Evolutionary conservation across 2,888 invertebrate species (phyloP).

Genomic region (Drosophila neonasuta): DNA sequence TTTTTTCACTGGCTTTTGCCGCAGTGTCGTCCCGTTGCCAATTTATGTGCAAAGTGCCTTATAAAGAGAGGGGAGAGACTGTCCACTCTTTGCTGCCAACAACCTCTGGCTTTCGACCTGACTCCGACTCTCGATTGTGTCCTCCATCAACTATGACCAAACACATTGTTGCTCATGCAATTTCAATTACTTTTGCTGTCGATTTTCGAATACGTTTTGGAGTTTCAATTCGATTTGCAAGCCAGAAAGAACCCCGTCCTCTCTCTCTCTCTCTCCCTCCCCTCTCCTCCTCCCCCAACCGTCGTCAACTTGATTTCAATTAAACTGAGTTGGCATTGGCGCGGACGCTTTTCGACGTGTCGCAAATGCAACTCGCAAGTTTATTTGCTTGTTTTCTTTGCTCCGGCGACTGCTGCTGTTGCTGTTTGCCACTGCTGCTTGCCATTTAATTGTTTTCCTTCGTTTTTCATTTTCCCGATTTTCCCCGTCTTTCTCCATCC

Average conservation of each 20-base stretch:
- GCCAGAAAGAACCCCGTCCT: conserved; percentile 38
- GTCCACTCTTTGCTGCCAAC: conserved; percentile 39
- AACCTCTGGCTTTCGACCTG: background rate
- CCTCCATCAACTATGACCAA: conserved; percentile 18
- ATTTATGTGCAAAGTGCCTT: conserved; percentile 64
- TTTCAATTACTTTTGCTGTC: conserved; percentile 79
- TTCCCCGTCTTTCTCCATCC: background rate
- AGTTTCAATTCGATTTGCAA: conserved; percentile 74
- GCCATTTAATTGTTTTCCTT: conserved; percentile 66
- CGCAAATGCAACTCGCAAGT: conserved; percentile 70
- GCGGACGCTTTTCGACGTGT: conserved; percentile 71
- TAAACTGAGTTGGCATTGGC: conserved; percentile 75
- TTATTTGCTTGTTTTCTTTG: conserved; percentile 73
- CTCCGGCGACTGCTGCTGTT: conserved; percentile 46
- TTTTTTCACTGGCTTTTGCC: conserved; percentile 30
- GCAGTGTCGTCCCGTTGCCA: conserved; percentile 56
- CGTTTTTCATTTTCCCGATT: conserved; percentile 52
- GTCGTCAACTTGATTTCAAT: conserved; percentile 69
- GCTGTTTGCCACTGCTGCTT: conserved; percentile 40
- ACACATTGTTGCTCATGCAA: conserved; percentile 78
- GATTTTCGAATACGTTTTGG: conserved; percentile 76
- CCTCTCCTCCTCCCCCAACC: conserved; percentile 16
- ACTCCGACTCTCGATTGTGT: background rate
- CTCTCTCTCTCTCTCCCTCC: conserved; percentile 3
- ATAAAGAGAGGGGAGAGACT: conserved; percentile 7